Percentiles rank a stretch among this genome's conserved stretches.
Evolutionary conservation across 1,140 invertebrate genomes (phyloP).

Genomic region (Uloborus diversus): DNA sequence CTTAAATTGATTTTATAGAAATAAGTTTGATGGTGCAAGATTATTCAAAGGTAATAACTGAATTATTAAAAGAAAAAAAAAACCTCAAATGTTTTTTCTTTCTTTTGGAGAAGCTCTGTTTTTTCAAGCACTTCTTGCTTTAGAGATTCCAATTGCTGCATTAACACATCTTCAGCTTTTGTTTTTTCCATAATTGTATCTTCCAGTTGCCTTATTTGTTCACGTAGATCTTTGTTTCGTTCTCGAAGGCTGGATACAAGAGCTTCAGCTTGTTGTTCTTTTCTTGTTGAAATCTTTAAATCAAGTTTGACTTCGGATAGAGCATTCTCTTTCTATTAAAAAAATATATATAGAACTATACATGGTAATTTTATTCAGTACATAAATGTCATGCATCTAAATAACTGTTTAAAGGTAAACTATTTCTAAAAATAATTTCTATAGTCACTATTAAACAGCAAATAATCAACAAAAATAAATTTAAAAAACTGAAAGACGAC

Average conservation of each 20-base stretch:
- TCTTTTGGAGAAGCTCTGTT: constrained; percentile 60
- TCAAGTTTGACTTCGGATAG: constrained; percentile 74
- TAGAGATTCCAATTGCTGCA: constrained; percentile 57
- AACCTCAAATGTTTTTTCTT: not conserved
- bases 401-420: not conserved
- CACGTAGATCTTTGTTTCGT: constrained; percentile 43
- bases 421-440: not conserved
- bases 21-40: no score
- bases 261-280: constrained; percentile 72
- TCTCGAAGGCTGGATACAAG: constrained; percentile 12
- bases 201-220: constrained; percentile 56
- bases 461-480: not conserved
- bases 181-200: constrained; percentile 53
- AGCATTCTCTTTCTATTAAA: constrained; percentile 69
- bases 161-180: constrained; percentile 20
- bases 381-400: not conserved
- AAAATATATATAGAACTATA: not conserved
- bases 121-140: constrained; percentile 61
- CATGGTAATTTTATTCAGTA: no score
- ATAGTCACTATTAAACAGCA: not conserved
- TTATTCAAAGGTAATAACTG: no score
- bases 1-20: no score
- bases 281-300: constrained; percentile 72
- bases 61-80: no score
- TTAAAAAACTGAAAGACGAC: not conserved